phyloP scores from a whole-genome alignment of 2,888 invertebrate species.

The Apantesis nais region DNA sequence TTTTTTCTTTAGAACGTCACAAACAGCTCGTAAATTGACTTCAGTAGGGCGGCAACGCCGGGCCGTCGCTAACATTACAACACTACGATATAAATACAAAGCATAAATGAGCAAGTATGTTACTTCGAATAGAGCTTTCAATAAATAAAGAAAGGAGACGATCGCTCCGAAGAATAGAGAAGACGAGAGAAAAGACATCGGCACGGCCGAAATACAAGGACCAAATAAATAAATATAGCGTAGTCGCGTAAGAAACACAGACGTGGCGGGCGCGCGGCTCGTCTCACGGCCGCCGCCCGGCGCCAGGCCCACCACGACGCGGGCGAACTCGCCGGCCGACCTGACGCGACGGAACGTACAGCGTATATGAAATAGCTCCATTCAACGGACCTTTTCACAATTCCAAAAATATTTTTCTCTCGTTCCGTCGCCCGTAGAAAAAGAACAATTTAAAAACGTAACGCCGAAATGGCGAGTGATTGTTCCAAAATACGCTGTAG shows the following conservation, averaged over 20 bases:
- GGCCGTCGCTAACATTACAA: conserved; percentile 53
- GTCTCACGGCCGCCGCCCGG: conserved; percentile 42
- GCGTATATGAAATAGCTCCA: background rate
- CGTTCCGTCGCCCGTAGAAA: background rate
- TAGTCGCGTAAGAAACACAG: conserved; percentile 51
- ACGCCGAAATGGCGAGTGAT: background rate
- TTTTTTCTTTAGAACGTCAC: conserved; percentile 66
- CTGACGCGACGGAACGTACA: conserved; percentile 8
- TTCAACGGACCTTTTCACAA: background rate
- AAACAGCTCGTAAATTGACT: conserved; percentile 80
- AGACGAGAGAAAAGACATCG: conserved; percentile 37
- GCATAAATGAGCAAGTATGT: conserved; percentile 79
- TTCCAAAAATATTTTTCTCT: background rate
- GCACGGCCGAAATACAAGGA: conserved; percentile 34
- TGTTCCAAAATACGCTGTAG: background rate
- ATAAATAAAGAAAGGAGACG: conserved; percentile 61
- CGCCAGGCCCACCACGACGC: conserved; percentile 34
- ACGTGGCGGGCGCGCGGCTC: conserved; percentile 52
- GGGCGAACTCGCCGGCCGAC: conserved; percentile 23
- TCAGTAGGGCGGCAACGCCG: conserved; percentile 61
- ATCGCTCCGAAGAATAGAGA: conserved; percentile 42
- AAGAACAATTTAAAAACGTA: background rate
- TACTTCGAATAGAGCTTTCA: conserved; percentile 62
- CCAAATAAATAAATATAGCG: conserved; percentile 39
- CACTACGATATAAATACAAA: conserved; percentile 75